Base-by-base conservation (phyloP, 1,140 invertebrate genomes). In the Ganaspis sp. region DNA sequence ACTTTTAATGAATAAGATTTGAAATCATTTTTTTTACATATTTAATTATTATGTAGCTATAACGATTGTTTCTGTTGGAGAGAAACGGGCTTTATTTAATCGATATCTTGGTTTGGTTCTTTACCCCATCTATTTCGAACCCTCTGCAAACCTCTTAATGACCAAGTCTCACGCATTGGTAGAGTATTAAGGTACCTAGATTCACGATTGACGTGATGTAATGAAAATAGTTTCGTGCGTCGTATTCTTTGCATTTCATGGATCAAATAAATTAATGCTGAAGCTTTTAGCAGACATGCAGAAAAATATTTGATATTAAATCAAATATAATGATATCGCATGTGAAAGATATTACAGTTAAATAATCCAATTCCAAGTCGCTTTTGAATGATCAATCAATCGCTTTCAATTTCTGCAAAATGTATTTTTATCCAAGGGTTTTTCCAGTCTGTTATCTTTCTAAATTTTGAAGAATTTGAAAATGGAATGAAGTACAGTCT, bases 91-190 rank as follows among this genome's bases (percentile, higher is more conserved):
- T 80, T 81, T 81, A 83, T 83, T 81, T 74, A 74, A 80, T 83
- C 82, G 80, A 83, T 83, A 83, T 72, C 74, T 77, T 80, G 70
- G 40, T 76, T 77, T 74, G 74, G 74, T n/a, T 76, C 54, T 74
- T 78, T 77, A 75, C 70, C 69, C 75, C 42, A 8, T 45, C 38
- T 29, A 70, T 72, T 53, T 58, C 17, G 71, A 73, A 79, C 82
- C 77, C 76, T 77, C 64, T 54, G 54, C n/a, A 26, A 26, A 64
- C 54, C 54, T 37, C 42, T 78, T 83, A 81, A 81, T 83, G 78
- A 81, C 76, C 53, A 70, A 69, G 26, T 78, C 74, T 73, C 80
- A 83, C 80, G 80, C 80, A 78, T 70, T 73, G 71, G 23, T 49
- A 71, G 53, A 71, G 73, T 79, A 78, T 78, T 83, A 83, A 76